These are phyloP conservation scores for Gambusia holbrooki DNA, from an alignment of 2,113 vertebrate genomes.

Conservation along the genomic window DNA sequence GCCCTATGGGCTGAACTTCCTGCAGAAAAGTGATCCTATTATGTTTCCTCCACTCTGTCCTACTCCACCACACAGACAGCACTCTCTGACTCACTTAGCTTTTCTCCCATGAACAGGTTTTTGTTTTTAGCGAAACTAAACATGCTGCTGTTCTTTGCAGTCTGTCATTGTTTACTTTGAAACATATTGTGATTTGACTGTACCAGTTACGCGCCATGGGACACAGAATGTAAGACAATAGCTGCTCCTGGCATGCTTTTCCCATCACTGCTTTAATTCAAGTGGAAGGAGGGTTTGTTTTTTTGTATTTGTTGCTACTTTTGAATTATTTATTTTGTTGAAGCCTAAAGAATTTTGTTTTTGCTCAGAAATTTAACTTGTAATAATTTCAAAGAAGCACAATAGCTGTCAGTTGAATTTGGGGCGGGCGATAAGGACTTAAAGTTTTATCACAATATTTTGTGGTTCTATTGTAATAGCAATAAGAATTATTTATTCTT, in stretches of 20 bases:
- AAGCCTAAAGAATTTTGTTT: too few relatives aligned
- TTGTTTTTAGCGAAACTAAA: conserved; percentile 47
- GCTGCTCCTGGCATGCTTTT: not conserved
- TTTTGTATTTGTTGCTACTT: too few relatives aligned
- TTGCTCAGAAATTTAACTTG: too few relatives aligned
- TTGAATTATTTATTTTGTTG: too few relatives aligned
- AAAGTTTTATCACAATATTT: too few relatives aligned
- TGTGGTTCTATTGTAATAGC: too few relatives aligned
- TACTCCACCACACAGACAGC: conserved; percentile 2
- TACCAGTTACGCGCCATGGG: conserved; percentile 18
- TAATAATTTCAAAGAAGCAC: too few relatives aligned
- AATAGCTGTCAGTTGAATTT: too few relatives aligned
- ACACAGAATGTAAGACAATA: conserved; percentile 19
- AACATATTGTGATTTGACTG: conserved; percentile 6
- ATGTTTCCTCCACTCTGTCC: not conserved
- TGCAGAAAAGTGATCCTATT: not conserved
- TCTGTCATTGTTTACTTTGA: conserved; percentile 25
- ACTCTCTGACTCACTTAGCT: conserved; percentile 60
- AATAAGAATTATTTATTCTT: too few relatives aligned
- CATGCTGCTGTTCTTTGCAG: conserved; percentile 16
- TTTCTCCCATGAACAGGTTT: conserved; percentile 44
- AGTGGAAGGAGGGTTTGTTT: too few relatives aligned
- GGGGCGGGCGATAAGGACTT: too few relatives aligned
- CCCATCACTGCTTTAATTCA: conserved; percentile 6
- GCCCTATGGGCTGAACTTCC: not conserved